Evolutionary conservation across 2,113 vertebrate genomes (phyloP).

Genomic region (Cryptotis parvus): DNA sequence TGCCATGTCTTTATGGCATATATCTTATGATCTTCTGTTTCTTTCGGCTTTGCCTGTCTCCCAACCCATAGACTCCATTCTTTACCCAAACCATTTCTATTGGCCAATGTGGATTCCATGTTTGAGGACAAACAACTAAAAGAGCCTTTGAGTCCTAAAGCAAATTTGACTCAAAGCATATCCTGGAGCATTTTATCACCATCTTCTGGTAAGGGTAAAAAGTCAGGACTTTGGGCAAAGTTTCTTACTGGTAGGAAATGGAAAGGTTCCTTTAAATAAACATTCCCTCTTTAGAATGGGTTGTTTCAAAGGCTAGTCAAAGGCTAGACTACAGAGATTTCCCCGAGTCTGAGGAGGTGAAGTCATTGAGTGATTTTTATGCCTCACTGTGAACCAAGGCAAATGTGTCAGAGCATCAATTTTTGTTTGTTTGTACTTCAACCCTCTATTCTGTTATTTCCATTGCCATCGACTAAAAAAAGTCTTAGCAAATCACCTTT

Average conservation of each 20-base stretch:
- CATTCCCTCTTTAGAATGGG: not conserved
- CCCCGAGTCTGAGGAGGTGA: not conserved
- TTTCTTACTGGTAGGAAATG: not conserved
- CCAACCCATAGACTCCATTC: not conserved
- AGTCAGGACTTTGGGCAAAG: too few relatives aligned
- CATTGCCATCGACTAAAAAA: not conserved
- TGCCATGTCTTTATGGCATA: too few relatives aligned
- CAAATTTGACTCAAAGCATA: not conserved
- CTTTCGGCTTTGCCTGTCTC: not conserved
- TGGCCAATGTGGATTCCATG: not conserved
- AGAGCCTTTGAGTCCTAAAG: not conserved
- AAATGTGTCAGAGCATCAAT: not conserved
- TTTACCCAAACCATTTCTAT: not conserved
- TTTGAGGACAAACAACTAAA: not conserved
- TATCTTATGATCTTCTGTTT: not conserved
- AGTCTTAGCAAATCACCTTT: not conserved
- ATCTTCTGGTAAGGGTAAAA: not conserved
- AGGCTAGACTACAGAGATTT: rapidly evolving
- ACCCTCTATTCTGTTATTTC: not conserved
- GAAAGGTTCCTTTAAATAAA: not conserved
- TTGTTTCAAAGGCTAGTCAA: not conserved
- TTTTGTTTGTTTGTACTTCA: not conserved
- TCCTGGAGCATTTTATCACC: not conserved
- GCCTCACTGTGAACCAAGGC: not conserved
- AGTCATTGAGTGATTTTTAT: not conserved